Evolutionary conservation across 2,797 vertebrate species (phyloP).

Genomic region (Gila robusta): DNA sequence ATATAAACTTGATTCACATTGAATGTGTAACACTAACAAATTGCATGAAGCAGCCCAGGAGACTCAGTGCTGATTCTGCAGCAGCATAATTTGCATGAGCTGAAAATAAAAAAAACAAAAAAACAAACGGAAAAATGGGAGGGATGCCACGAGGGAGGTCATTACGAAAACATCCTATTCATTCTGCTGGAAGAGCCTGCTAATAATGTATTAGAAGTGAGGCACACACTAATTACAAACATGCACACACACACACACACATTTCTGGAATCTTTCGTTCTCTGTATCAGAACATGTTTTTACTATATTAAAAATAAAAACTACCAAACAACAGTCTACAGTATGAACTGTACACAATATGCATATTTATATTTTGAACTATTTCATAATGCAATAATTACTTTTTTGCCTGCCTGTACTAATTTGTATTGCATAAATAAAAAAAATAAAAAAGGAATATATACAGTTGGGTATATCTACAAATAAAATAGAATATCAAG

Average conservation of each 20-base stretch:
- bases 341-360: not conserved
- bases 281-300: constrained; percentile 7
- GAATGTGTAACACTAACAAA: constrained; percentile 37
- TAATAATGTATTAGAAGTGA: constrained; percentile 46
- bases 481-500: not conserved
- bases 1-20: constrained; percentile 22
- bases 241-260: not conserved
- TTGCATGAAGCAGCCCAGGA: constrained; percentile 24
- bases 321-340: not conserved
- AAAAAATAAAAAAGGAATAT: not conserved
- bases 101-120: not conserved
- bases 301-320: not conserved
- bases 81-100: constrained; percentile 21
- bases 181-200: constrained; percentile 44
- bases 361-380: not conserved
- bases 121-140: constrained; percentile 20
- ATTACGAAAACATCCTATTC: constrained; percentile 38
- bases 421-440: not conserved
- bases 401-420: not conserved
- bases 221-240: constrained; percentile 31
- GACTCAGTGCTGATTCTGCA: constrained; percentile 18
- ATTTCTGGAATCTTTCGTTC: not conserved
- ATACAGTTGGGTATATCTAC: not conserved
- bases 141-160: constrained; percentile 47
- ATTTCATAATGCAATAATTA: not conserved